Conservation (phyloP, 2,888 invertebrate genomes). For the Scaptomyza caliginosa region DNA sequence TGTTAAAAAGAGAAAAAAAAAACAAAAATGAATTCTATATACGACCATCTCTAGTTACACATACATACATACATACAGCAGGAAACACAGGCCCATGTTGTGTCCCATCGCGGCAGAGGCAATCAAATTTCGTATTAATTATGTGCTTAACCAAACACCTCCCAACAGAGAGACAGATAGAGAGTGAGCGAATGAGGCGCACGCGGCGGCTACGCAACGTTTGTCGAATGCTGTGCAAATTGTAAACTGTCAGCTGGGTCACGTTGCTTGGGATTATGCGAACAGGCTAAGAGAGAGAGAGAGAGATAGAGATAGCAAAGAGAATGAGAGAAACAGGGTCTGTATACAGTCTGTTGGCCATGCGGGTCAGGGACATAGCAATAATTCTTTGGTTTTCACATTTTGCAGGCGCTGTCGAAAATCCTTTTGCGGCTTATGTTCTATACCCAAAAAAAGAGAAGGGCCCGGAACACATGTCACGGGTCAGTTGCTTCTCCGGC, state of each 20-base stretch:
- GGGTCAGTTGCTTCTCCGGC: slow-evolving; percentile 64
- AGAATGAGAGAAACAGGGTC: too few relatives aligned
- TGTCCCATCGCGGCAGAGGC: slow-evolving; percentile 71
- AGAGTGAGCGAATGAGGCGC: neutral
- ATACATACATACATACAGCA: neutral
- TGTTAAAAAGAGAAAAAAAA: neutral
- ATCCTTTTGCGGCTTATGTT: slow-evolving; percentile 78
- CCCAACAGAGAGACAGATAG: slow-evolving; percentile 9
- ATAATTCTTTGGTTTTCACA: slow-evolving; percentile 76
- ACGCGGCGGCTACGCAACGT: neutral
- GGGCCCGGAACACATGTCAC: slow-evolving; percentile 65
- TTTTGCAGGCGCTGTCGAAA: slow-evolving; percentile 65
- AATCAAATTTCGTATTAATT: slow-evolving; percentile 77
- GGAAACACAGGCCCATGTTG: slow-evolving; percentile 2
- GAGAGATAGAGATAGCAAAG: slow-evolving; percentile 6
- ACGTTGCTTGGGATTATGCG: slow-evolving; percentile 58
- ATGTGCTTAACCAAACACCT: slow-evolving; percentile 77
- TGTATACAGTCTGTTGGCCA: slow-evolving; percentile 49
- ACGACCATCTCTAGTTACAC: slow-evolving; percentile 3
- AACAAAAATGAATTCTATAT: neutral
- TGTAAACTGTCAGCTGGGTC: slow-evolving; percentile 65
- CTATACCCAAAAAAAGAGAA: slow-evolving; percentile 11
- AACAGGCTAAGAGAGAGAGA: slow-evolving; percentile 27
- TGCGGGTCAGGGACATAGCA: slow-evolving; percentile 73
- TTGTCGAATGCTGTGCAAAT: slow-evolving; percentile 46